Base-by-base conservation (phyloP, 2,797 vertebrate species). In the Borostomias antarcticus region DNA sequence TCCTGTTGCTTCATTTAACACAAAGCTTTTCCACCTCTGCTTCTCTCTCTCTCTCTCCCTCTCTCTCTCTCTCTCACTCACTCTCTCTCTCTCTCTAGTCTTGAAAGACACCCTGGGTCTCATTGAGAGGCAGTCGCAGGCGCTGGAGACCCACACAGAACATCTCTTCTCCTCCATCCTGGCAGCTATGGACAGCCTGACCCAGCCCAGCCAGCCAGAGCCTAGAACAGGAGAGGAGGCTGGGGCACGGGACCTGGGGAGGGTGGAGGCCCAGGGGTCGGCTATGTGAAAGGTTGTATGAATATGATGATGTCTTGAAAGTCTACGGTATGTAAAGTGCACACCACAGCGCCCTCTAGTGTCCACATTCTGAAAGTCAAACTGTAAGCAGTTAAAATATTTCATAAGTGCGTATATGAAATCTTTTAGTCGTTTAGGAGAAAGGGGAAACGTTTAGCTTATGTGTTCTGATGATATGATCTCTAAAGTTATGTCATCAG, bases 121-220 rank as follows among this genome's bases (percentile, higher is more conserved):
- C 79, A 94, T 98, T 1, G 89, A 93, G 1, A 91, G 79, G 17
- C 94, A 96, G 83, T 92, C 94, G 0, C 80, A 70, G 5, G 86
- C 83, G 54, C 88, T 97, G 23, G 94, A 96, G 67, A 85, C 59
- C 23, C 93, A 89, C 0, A 91, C 90, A 0, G 91, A 95, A 29
- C 89, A 72, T 56, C 70, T 96, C n/a, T 95, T 95, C 37, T 78
- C 92, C 58, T 94, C 94, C 0, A 88, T 95, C 63, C 83, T 95
- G 1, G 89, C 90, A 2, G 93, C 94, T 25, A 75, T 93, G 90
- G 90, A 93, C 77, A 75, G 82, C 6, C 40, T 82, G 67, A 92
- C 69, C 15, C 91, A 82, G 50, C 64, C 80, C 45, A 47, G 48
- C 17, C 58, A 40, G 9, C 17, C 45, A 64, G 29, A 62, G 35